Percentiles rank a stretch among this genome's conserved stretches.
Evolutionary conservation across 2,888 invertebrate species (phyloP).

Genomic region (Calliphora vomitoria): DNA sequence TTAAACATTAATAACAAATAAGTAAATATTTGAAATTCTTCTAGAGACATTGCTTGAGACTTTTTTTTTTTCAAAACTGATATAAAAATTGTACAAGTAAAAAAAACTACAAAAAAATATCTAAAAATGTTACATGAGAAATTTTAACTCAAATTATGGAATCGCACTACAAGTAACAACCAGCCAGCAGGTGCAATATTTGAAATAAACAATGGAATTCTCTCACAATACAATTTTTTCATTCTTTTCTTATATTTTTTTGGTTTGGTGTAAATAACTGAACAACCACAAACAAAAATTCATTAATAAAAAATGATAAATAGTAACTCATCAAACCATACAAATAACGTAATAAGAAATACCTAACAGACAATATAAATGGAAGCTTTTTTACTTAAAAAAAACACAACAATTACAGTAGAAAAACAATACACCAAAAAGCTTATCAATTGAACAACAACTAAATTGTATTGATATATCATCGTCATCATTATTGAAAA

Average conservation of each 20-base stretch:
- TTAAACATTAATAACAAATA: neutral
- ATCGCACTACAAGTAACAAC: neutral
- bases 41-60: neutral
- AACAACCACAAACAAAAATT: slow-evolving; percentile 38
- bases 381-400: neutral
- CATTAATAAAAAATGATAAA: slow-evolving; percentile 51
- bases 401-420: slow-evolving; percentile 1
- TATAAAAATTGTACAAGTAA: slow-evolving; percentile 9
- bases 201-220: slow-evolving; percentile 46
- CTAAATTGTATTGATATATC: slow-evolving; percentile 31
- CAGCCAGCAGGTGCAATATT: slow-evolving; percentile 31
- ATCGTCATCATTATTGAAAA: slow-evolving; percentile 9
- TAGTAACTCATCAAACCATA: slow-evolving; percentile 1
- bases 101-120: too few relatives aligned
- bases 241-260: neutral
- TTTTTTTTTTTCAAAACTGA: neutral
- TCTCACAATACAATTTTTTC: slow-evolving; percentile 45
- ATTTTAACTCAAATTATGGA: slow-evolving; percentile 8
- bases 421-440: slow-evolving; percentile 12
- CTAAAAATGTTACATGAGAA: slow-evolving; percentile 35
- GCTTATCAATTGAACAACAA: slow-evolving; percentile 23
- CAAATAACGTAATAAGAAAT: slow-evolving; percentile 10
- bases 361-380: neutral
- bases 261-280: neutral
- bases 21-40: slow-evolving; percentile 50